These are phyloP conservation scores for Caenorhabditis parvicauda DNA, from an alignment of 2,888 invertebrate genomes.

Conservation along the genomic window DNA sequence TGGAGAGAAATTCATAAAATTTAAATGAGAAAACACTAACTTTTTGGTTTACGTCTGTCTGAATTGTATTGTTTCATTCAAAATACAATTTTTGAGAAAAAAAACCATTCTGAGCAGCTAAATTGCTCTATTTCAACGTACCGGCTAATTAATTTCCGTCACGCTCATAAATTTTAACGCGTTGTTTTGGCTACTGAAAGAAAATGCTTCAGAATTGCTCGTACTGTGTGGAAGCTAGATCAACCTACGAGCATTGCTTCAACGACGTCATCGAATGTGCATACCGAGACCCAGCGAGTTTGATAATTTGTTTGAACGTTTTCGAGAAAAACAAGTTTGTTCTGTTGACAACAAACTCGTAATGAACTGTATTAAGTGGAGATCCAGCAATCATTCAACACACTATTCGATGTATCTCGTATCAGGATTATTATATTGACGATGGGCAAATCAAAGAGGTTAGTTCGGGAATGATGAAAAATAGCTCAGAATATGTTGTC, in stretches of 20 bases:
- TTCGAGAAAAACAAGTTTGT: slow-evolving; percentile 32
- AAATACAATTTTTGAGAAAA: too few species aligned
- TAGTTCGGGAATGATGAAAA: too few species aligned
- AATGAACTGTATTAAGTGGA: slow-evolving; percentile 8
- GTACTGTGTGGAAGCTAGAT: slow-evolving; percentile 43
- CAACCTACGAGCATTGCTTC: slow-evolving; percentile 41
- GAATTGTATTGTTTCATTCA: too few species aligned
- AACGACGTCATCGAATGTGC: slow-evolving; percentile 49
- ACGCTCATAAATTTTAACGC: too few species aligned
- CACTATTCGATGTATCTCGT: slow-evolving; percentile 33
- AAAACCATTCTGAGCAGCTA: too few species aligned
- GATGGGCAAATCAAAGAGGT: slow-evolving; percentile 23
- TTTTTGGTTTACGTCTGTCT: too few species aligned
- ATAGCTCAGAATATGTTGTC: too few species aligned
- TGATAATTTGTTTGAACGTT: slow-evolving; percentile 37
- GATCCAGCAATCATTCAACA: slow-evolving; percentile 28
- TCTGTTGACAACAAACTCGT: not conserved
- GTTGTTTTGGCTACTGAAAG: not conserved
- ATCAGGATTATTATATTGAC: slow-evolving; percentile 33
- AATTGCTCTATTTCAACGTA: too few species aligned
- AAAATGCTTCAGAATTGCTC: slow-evolving; percentile 40
- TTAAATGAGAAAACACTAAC: too few species aligned
- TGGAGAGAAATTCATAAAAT: too few species aligned
- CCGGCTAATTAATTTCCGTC: too few species aligned
- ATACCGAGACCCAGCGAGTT: slow-evolving; percentile 42